Evolutionary conservation across 2,888 invertebrate genomes (phyloP).

Genomic region (Suillia variegata): DNA sequence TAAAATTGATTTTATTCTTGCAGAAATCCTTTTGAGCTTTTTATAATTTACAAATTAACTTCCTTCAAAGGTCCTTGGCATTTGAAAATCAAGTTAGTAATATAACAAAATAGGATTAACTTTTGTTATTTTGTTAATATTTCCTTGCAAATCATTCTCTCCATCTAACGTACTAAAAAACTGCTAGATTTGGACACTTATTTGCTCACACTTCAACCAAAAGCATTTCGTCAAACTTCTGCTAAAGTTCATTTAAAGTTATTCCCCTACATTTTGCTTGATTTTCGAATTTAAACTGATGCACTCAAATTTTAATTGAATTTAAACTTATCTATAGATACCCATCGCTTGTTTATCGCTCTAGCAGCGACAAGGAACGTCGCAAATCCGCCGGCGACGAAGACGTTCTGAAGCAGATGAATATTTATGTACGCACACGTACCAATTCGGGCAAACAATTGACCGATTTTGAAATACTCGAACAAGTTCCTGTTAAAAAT

Average conservation of each 20-base stretch:
- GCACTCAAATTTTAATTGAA: not conserved
- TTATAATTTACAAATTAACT: constrained; percentile 47
- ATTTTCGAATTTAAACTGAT: not conserved
- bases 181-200: too few relatives aligned
- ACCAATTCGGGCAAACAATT: constrained; percentile 87
- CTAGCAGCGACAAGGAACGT: constrained; percentile 64
- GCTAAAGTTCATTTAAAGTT: constrained; percentile 40
- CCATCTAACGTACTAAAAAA: too few relatives aligned
- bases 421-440: constrained; percentile 78
- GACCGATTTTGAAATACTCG: constrained; percentile 90
- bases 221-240: constrained; percentile 23
- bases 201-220: too few relatives aligned
- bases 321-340: constrained; percentile 40
- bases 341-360: constrained; percentile 53
- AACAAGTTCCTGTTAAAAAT: constrained; percentile 85
- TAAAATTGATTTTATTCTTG: constrained; percentile 30
- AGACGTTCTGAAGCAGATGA: constrained; percentile 71
- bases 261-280: too few relatives aligned
- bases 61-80: constrained; percentile 45
- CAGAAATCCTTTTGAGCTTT: constrained; percentile 51
- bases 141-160: too few relatives aligned
- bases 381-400: constrained; percentile 86
- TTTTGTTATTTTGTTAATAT: constrained; percentile 4
- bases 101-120: not conserved
- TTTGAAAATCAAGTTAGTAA: constrained; percentile 51